Percentiles rank a stretch among this genome's conserved stretches.
These are phyloP conservation scores for Oscheius myriophilus DNA, from an alignment of 2,888 invertebrate species.

Conservation along the genomic window DNA sequence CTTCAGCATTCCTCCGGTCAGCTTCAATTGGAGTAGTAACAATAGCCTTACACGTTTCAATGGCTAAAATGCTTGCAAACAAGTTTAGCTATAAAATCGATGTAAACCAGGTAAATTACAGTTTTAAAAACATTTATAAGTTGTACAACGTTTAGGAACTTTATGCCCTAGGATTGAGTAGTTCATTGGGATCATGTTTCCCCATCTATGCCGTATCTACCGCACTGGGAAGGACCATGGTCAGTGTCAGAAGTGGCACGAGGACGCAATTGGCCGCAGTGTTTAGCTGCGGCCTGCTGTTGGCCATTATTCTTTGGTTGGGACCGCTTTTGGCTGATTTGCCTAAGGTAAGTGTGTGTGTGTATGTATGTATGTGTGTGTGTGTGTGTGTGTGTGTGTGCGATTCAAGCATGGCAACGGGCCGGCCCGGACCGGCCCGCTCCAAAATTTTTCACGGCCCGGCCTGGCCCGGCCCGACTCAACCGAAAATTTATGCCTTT, in stretches of 20 bases:
- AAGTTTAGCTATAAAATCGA: conserved; percentile 73
- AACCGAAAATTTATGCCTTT: no score
- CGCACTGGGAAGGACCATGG: conserved; percentile 75
- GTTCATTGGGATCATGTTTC: conserved; percentile 77
- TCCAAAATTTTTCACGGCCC: no score
- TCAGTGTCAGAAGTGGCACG: conserved; percentile 86
- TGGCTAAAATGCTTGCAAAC: conserved; percentile 73
- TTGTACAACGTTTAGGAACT: conserved; percentile 42
- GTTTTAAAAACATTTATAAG: background rate
- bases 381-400: no score
- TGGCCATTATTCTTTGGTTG: conserved; percentile 84
- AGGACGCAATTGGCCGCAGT: conserved; percentile 81
- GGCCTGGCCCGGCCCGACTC: no score
- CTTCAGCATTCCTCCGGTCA: conserved; percentile 74
- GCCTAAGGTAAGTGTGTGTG: conserved; percentile 77
- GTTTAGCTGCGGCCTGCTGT: conserved; percentile 80
- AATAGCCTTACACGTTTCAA: conserved; percentile 73
- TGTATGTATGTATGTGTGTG: background rate
- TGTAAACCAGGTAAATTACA: conserved; percentile 71
- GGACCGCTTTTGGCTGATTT: conserved; percentile 87
- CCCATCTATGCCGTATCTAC: conserved; percentile 73
- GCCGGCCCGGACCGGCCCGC: no score
- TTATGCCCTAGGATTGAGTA: conserved; percentile 73
- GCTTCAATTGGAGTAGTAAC: conserved; percentile 73
- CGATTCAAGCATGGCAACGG: no score